Conservation (phyloP, 2,113 vertebrate genomes). For the Eclectus roratus region DNA sequence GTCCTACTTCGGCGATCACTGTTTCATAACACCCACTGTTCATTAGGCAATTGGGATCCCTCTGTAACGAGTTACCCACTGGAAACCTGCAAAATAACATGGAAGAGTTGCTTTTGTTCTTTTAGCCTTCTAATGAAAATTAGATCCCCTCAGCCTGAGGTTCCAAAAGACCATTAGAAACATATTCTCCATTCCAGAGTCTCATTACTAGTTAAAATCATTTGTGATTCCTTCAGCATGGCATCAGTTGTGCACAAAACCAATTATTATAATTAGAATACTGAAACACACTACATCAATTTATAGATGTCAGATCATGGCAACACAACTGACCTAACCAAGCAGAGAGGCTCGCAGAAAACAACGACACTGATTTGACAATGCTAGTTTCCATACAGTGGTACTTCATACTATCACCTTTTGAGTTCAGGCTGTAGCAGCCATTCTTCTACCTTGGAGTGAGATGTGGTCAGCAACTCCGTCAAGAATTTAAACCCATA, state of each 20-base stretch:
- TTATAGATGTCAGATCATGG: not conserved
- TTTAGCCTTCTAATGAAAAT: not conserved
- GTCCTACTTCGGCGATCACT: not conserved
- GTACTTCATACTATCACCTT: not conserved
- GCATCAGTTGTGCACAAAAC: not conserved
- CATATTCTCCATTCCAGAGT: not conserved
- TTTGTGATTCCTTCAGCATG: not conserved
- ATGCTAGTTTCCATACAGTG: rapidly evolving
- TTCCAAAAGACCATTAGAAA: not conserved
- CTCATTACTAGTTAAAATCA: not conserved
- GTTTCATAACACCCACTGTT: not conserved
- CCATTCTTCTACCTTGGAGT: not conserved
- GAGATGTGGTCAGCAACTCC: not conserved
- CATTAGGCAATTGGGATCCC: not conserved
- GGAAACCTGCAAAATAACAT: rapidly evolving
- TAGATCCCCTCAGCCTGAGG: not conserved
- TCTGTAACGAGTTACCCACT: rapidly evolving
- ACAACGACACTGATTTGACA: not conserved
- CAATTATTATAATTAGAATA: not conserved
- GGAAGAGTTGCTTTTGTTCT: not conserved
- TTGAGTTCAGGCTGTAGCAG: not conserved
- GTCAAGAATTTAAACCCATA: not conserved
- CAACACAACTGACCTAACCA: not conserved
- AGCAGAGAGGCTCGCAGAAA: not conserved
- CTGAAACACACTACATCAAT: not conserved